Base-by-base conservation (phyloP, 2,113 vertebrate species). In the Microcebus ravelobensis region DNA sequence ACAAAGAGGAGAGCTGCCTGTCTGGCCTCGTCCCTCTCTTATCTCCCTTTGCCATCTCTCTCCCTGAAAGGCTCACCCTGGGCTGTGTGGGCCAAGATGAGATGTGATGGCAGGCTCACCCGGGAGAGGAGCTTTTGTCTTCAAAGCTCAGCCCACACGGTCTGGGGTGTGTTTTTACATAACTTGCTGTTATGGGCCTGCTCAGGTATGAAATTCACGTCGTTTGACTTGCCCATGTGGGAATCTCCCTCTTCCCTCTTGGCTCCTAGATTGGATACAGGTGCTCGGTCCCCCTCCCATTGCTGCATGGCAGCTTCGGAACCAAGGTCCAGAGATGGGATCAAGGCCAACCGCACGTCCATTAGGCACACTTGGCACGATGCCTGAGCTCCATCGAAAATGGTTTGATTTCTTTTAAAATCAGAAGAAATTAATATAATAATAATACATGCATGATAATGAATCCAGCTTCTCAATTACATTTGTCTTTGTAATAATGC, bases 11-110 rank as follows among this genome's bases (percentile, higher is more conserved):
- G 42, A 68, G 90, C 81, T 77, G 34, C 87, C 23, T 79, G 87
- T 87, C 97, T 97, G 96, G 87, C 96, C 92, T 59, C 1, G 25
- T 97, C 96, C 90, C 89, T 77, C 81, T 5, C 73, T 98, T 98
- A 98, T 97, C 97, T 97, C 61, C 87, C 83, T 96, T 93, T 98
- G 82, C 92, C 88, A 97, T 98, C 97, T 96, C 82, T 86, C 86
- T 95, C 87, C 76, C 84, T 84, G 76, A 95, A 63, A 92, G 77
- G 79, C 77, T 95, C 29, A 36, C 20, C 85, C 73, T 57, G 87
- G 67, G 97, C 97, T 97, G 88, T 96, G 89, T 97, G 94, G 92
- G 82, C 94, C 96, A 70, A 27, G 90, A 86, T 96, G 97, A 97
- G 70, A 63, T 29, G 36, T 73, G 95, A 90, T 83, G 90, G 95